Evolutionary conservation across 1,140 invertebrate species (phyloP).

Genomic region (Drosophila mojavensis): DNA sequence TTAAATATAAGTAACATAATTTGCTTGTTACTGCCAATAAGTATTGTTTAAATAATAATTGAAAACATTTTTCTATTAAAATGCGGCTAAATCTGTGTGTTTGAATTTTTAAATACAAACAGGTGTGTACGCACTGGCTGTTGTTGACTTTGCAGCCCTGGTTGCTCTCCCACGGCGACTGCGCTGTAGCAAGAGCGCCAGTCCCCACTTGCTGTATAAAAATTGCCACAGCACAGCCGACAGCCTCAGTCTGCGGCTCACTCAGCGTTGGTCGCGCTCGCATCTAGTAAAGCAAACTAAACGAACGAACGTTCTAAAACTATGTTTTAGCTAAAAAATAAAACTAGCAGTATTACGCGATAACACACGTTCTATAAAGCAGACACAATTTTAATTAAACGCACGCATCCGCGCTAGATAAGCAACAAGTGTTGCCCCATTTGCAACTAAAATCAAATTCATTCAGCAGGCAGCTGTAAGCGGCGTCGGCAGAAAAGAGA

Average conservation of each 20-base stretch:
- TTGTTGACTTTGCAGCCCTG: constrained; percentile 29
- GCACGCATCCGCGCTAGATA: constrained; percentile 40
- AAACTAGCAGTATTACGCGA: constrained; percentile 70
- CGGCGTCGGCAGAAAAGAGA: neutral
- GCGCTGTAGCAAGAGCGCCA: constrained; percentile 41
- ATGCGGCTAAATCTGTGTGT: constrained; percentile 12
- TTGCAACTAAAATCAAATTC: neutral
- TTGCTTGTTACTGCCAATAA: too few relatives aligned
- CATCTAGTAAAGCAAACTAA: constrained; percentile 25
- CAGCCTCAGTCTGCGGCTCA: constrained; percentile 67
- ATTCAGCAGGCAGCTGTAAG: constrained; percentile 12
- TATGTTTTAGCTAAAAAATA: neutral
- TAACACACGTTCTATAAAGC: constrained; percentile 24
- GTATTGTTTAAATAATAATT: too few relatives aligned
- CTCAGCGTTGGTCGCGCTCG: constrained; percentile 60
- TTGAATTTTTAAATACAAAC: neutral
- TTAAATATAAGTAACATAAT: too few relatives aligned
- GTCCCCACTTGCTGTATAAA: constrained; percentile 56
- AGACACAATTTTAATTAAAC: constrained; percentile 11
- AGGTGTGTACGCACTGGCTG: constrained; percentile 38
- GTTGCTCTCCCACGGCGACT: constrained; percentile 17
- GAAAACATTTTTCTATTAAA: constrained; percentile 2
- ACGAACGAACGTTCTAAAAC: too few relatives aligned
- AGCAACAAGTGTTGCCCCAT: constrained; percentile 56
- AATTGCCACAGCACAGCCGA: constrained; percentile 56